These are phyloP conservation scores for Syrista parreyssii DNA, from an alignment of 2,888 invertebrate species.

Conservation along the genomic window DNA sequence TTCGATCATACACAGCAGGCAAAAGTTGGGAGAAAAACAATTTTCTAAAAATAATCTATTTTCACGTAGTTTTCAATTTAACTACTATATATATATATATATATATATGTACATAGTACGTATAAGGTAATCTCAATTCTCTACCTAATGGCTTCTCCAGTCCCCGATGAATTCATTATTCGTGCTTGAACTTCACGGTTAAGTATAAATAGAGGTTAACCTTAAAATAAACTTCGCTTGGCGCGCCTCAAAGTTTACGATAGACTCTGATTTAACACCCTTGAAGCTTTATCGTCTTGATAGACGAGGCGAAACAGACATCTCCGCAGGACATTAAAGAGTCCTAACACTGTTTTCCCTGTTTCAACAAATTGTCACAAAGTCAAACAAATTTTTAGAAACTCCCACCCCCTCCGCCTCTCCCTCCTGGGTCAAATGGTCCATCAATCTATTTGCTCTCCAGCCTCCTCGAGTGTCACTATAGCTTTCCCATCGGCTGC, in stretches of 20 bases:
- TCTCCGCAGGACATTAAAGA: background rate
- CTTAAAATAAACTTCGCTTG: slow-evolving; percentile 26
- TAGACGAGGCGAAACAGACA: background rate
- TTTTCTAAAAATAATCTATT: background rate
- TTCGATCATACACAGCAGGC: background rate
- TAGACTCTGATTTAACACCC: slow-evolving; percentile 25
- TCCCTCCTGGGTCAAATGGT: background rate
- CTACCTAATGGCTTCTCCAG: background rate
- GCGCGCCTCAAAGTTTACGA: slow-evolving; percentile 22
- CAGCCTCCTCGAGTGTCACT: background rate
- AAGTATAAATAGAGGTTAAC: slow-evolving; percentile 20
- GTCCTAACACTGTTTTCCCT: background rate
- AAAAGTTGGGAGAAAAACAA: background rate
- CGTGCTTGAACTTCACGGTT: background rate
- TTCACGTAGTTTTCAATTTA: background rate
- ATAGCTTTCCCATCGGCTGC: background rate
- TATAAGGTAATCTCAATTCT: background rate
- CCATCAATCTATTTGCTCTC: background rate
- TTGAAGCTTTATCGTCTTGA: background rate
- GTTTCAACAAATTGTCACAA: background rate
- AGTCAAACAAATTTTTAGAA: background rate
- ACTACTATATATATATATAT: too few relatives aligned
- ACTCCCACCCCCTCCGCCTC: too few relatives aligned
- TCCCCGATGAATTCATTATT: background rate
- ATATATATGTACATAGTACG: background rate